Evolutionary conservation across 2,113 vertebrate genomes (phyloP).

Genomic region (Pavo muticus): DNA sequence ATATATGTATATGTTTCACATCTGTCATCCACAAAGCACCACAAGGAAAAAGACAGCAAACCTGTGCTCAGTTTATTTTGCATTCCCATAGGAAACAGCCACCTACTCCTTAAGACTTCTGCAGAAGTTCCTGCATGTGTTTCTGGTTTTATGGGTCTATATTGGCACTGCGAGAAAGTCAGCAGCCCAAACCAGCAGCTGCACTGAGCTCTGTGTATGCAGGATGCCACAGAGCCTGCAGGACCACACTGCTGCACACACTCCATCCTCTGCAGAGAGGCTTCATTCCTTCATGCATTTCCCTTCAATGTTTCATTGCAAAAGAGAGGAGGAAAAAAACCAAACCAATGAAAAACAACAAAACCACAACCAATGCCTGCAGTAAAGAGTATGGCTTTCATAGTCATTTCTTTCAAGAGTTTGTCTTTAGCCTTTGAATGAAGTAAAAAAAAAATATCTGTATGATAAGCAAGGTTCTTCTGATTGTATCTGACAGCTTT

Average conservation of each 20-base stretch:
- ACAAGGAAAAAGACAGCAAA: not conserved
- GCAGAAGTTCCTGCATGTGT: not conserved
- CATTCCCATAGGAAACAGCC: not conserved
- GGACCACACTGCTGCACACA: fast-evolving
- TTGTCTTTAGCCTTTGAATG: not conserved
- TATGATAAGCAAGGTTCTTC: slow-evolving; percentile 17
- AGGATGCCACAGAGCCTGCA: fast-evolving
- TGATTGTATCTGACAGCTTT: slow-evolving; percentile 80
- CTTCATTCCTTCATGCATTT: not conserved
- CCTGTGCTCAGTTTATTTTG: not conserved
- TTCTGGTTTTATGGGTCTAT: fast-evolving
- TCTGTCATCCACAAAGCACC: not conserved
- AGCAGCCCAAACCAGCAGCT: not conserved
- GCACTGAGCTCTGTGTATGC: not conserved
- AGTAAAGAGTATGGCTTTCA: not conserved
- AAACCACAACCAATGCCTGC: not conserved
- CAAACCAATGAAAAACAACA: not conserved
- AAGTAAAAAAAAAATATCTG: slow-evolving; percentile 9
- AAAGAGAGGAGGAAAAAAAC: not conserved
- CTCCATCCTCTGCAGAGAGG: not conserved
- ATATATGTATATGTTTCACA: fast-evolving
- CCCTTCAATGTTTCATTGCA: not conserved
- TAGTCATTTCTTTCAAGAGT: not conserved
- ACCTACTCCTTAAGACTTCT: not conserved
- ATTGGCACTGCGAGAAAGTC: not conserved